These are phyloP conservation scores for Clitarchus hookeri DNA, from an alignment of 2,888 invertebrate genomes.

Conservation along the genomic window DNA sequence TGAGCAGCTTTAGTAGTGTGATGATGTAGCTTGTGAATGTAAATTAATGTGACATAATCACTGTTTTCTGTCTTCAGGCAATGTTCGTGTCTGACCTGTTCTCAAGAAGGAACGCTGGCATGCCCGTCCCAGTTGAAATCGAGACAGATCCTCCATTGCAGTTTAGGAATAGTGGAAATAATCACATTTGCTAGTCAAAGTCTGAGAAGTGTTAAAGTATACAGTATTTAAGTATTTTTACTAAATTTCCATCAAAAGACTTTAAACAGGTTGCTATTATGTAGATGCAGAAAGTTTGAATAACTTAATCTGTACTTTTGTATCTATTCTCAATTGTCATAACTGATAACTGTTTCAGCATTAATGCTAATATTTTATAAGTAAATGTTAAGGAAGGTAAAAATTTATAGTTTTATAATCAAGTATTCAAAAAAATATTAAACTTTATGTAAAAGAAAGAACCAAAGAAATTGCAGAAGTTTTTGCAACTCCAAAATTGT, in stretches of 20 bases:
- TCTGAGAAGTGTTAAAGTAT: neutral
- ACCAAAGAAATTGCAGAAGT: no score
- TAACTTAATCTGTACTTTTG: neutral
- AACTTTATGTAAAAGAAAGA: no score
- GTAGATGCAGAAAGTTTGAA: neutral
- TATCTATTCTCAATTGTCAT: no score
- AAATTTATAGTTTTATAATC: no score
- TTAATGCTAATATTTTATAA: no score
- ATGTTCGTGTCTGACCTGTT: constrained; percentile 14
- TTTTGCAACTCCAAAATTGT: no score
- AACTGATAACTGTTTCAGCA: no score
- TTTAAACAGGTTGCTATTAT: neutral
- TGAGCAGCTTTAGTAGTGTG: no score
- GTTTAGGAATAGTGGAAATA: neutral
- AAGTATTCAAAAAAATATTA: no score
- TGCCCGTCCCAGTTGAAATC: neutral
- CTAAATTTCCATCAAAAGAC: neutral
- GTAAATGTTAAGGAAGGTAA: no score
- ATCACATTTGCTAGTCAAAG: neutral
- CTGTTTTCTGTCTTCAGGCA: neutral
- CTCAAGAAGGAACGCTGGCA: neutral
- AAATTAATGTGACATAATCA: no score
- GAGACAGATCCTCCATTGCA: neutral
- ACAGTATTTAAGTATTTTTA: neutral
- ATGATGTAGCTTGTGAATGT: no score